Evolutionary conservation across 2,113 vertebrate species (phyloP), one percentile per base, ranked within the genome.

Genomic region (Craseonycteris thonglongyai): DNA sequence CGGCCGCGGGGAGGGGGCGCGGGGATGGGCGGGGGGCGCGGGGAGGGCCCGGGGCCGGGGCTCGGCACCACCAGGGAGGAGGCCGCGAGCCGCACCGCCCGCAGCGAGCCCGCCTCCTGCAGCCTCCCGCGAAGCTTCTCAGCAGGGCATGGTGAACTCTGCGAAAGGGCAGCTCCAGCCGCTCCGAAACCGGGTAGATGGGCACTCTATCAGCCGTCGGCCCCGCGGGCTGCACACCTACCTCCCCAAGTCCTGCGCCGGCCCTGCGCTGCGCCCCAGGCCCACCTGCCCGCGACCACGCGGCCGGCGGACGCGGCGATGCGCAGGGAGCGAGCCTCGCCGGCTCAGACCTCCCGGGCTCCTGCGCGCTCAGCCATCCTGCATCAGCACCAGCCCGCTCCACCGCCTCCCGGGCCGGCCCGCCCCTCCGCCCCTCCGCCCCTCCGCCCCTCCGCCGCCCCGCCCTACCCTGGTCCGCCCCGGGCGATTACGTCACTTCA

Each of bases 321-420:
- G 96, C 74, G 65, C 95, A 66, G 69, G 79, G 91, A 94, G 92
- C 82, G 49, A 93, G 96, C 71, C 92, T 81, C 74, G 35, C 87
- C 61, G 96, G 84, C 95, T 97, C 94, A 98, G 92, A 93, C 94
- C 93, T 95, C 90, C 97, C 95, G 95, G 97, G 96, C 86, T 93
- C 75, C 83, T 1, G 71, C 63, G 51, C 91, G 76, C 71, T 68
- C 95, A 94, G 96, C 97, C 97, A 96, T 96, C 97, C 96, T 88
- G 97, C 98, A 98, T 98, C 98, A 98, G 97, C 97, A 98, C 92
- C 98, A 97, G 71, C 80, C 61, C 84, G 92, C 96, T 68, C 68
- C 10, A 49, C 82, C 86, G 66, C 85, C 95, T 81, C 83, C 84
- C 33, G 1, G 63, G 42, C 85, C 96, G 96, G 83, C 94, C 91